Evolutionary conservation across 1,140 invertebrate species (phyloP), one percentile per base, ranked within the genome.

Genomic region (Pseudomyrmex sp.): DNA sequence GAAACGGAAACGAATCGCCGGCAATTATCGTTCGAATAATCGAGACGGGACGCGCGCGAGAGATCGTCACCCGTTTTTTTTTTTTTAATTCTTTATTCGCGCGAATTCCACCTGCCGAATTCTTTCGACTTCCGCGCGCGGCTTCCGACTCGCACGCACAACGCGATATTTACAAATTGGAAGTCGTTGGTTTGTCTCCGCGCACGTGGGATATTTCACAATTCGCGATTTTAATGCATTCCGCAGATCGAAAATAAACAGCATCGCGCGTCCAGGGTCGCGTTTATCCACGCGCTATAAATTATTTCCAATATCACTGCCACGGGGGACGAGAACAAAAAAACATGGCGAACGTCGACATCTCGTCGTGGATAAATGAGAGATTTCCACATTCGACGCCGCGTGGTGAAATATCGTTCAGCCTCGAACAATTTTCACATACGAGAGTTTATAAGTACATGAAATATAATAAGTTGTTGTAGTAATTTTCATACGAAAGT

Each of bases 271-370:
- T 2, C 54, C 18, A 18, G 44, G 46, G 46, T 48, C 9, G 18
- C 13, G 18, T 15, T 23, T 23, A 13, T 46, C 56, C 12, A 7
- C 58, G 0, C 5, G 20, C 20, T 23, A 23, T 63, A 70, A 72
- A 80, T 72, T 72, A 80, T 72, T 50, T 79, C 52, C 76, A 80
- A 80, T 70, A 61, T 35, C 76, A 46, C 48, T 9, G 13, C 18
- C 15, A 12, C 26, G 23, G 1, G 8, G 20, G 18, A 68, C 9
- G 18, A 35, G 52, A 48, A 50, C 44, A 35, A 35, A 59, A 23
- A 70, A 80, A 69, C 44, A 20, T 50, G 65, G 7, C 54, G 20
- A 54, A 48, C 65, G 26, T 12, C n/a, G 65, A 52, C 54, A 18
- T 18, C 13, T 23, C 2, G 44, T n/a, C 10, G n/a, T 61, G 59